Evolutionary conservation across 1,140 invertebrate genomes (phyloP).

Genomic region (Anagrus nilaparvatae): DNA sequence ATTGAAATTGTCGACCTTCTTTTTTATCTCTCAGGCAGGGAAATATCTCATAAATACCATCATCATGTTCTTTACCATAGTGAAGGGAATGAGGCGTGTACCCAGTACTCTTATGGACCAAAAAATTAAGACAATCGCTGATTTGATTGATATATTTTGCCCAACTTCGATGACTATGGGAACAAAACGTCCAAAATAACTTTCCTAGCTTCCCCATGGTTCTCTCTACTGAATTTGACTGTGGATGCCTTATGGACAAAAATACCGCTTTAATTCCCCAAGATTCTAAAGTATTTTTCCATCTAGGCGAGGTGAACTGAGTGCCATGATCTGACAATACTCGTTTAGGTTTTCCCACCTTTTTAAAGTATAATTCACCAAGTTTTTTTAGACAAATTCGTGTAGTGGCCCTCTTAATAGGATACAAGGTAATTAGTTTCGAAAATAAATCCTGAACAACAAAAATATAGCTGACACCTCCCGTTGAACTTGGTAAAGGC

Average conservation of each 20-base stretch:
- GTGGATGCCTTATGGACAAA: slow-evolving; percentile 12
- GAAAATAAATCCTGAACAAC: slow-evolving; percentile 18
- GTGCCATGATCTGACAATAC: slow-evolving; percentile 15
- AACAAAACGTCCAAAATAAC: slow-evolving; percentile 13
- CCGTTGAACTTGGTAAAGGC: slow-evolving; percentile 14
- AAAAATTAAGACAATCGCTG: slow-evolving; percentile 9
- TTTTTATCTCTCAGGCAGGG: no score
- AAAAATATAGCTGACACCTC: slow-evolving; percentile 15
- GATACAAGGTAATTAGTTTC: slow-evolving; percentile 15
- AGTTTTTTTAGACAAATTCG: slow-evolving; percentile 9
- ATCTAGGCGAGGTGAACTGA: slow-evolving; percentile 13
- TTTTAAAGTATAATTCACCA: slow-evolving; percentile 7
- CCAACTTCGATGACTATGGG: slow-evolving; percentile 12
- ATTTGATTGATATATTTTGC: slow-evolving; percentile 7
- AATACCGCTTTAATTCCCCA: slow-evolving; percentile 7
- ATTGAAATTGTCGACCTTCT: no score
- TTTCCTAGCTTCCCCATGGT: slow-evolving; percentile 13
- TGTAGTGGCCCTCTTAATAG: slow-evolving; percentile 11
- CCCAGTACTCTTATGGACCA: slow-evolving; percentile 12
- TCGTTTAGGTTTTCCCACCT: slow-evolving; percentile 15
- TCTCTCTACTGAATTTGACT: slow-evolving; percentile 14
- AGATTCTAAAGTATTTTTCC: slow-evolving; percentile 10
- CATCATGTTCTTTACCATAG: slow-evolving; percentile 8
- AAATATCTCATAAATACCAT: no score
- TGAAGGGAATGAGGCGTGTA: slow-evolving; percentile 16